A percentile compares a stretch with the other conserved stretches of the same genome.
Conservation (phyloP, 2,797 vertebrate genomes). For the Poecilia velifera region DNA sequence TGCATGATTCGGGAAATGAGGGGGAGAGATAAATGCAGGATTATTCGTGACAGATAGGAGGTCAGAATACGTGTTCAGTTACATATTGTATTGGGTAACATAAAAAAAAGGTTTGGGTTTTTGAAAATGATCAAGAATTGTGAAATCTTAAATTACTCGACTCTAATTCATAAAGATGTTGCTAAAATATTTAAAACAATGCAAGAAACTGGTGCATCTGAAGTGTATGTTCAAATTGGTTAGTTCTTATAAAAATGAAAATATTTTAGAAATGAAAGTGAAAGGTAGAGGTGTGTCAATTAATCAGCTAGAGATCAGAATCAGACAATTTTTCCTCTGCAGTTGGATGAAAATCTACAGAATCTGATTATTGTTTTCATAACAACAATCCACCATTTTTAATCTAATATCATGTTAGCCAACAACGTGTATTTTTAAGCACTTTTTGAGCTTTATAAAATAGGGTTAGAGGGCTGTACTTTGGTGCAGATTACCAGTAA, state of each 20-base stretch:
- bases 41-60: conserved; percentile 11
- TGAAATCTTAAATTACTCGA: neutral
- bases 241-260: neutral
- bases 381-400: neutral
- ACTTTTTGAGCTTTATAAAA: neutral
- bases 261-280: neutral
- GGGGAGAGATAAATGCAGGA: conserved; percentile 7
- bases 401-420: neutral
- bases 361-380: too few relatives aligned
- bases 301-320: too few relatives aligned
- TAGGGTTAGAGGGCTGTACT: neutral
- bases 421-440: neutral
- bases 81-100: neutral
- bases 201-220: neutral
- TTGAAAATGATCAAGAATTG: neutral
- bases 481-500: neutral
- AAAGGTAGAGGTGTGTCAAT: neutral
- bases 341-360: too few relatives aligned
- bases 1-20: conserved; percentile 8
- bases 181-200: neutral
- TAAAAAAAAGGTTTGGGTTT: neutral
- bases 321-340: too few relatives aligned
- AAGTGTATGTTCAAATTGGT: neutral
- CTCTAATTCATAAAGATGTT: neutral
- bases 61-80: conserved; percentile 4